Conservation (phyloP, 2,888 invertebrate genomes). For the Bruchidius siliquastri region DNA sequence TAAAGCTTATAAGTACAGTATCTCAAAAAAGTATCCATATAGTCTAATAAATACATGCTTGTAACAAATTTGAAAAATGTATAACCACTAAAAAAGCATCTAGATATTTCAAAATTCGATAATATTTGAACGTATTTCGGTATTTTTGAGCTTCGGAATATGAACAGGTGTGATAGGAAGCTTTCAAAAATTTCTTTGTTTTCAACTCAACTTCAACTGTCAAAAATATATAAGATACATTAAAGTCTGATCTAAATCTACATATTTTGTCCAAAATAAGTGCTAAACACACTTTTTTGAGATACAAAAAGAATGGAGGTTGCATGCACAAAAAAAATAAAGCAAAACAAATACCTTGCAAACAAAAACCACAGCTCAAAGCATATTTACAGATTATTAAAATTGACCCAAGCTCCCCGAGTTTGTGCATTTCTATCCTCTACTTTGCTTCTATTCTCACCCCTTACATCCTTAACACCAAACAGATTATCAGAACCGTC, state of each 20-base stretch:
- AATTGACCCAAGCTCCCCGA: conserved; percentile 47
- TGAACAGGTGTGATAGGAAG: too few relatives aligned
- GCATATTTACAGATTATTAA: conserved; percentile 49
- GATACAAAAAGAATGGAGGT: not conserved
- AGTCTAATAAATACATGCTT: not conserved
- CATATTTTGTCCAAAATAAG: too few relatives aligned
- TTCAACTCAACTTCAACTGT: too few relatives aligned
- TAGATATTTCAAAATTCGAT: too few relatives aligned
- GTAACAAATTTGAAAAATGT: too few relatives aligned
- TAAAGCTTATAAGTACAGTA: not conserved
- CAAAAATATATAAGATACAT: too few relatives aligned
- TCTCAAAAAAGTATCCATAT: not conserved
- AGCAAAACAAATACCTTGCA: conserved; percentile 32
- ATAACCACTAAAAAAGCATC: too few relatives aligned
- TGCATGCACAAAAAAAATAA: conserved; percentile 26
- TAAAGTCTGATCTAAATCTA: too few relatives aligned
- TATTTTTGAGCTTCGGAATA: too few relatives aligned
- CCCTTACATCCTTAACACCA: conserved; percentile 16
- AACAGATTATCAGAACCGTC: conserved; percentile 27
- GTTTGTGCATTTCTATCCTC: conserved; percentile 23
- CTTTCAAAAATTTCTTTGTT: too few relatives aligned
- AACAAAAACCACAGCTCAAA: conserved; percentile 36
- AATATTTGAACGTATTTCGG: too few relatives aligned
- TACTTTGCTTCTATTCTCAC: conserved; percentile 15
- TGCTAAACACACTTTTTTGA: not conserved